Evolutionary conservation across 2,888 invertebrate species (phyloP).

Genomic region (Polia nebulosa): DNA sequence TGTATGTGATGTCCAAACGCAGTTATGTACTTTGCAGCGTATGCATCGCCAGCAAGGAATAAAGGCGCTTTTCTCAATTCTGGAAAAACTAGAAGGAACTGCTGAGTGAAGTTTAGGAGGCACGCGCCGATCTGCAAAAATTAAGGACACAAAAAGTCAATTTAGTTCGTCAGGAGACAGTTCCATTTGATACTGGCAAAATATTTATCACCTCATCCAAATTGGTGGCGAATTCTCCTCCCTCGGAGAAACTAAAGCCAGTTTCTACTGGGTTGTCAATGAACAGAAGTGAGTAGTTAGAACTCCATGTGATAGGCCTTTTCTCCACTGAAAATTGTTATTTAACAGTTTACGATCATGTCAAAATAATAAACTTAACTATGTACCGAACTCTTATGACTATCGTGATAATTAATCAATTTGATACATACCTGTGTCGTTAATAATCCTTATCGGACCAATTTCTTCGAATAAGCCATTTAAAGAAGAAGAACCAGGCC

Average conservation of each 20-base stretch:
- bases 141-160: conserved; percentile 76
- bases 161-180: conserved; percentile 81
- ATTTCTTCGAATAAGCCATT: conserved; percentile 86
- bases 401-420: no score
- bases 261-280: conserved; percentile 91
- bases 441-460: conserved; percentile 67
- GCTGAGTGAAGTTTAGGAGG: conserved; percentile 24
- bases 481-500: conserved; percentile 82
- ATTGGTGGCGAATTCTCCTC: conserved; percentile 28
- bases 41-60: conserved; percentile 89
- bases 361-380: no score
- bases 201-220: conserved; percentile 57
- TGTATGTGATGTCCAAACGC: conserved; percentile 71
- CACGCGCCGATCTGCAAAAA: conserved; percentile 64
- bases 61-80: conserved; percentile 82
- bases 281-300: conserved; percentile 85
- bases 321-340: conserved; percentile 38
- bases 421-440: conserved; percentile 26
- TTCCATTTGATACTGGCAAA: not conserved
- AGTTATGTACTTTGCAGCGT: conserved; percentile 86
- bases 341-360: not conserved
- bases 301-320: conserved; percentile 40
- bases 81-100: conserved; percentile 78
- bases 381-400: no score
- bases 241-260: conserved; percentile 59